Conservation (phyloP, 1,140 invertebrate genomes). For the Caenorhabditis tropicalis region DNA sequence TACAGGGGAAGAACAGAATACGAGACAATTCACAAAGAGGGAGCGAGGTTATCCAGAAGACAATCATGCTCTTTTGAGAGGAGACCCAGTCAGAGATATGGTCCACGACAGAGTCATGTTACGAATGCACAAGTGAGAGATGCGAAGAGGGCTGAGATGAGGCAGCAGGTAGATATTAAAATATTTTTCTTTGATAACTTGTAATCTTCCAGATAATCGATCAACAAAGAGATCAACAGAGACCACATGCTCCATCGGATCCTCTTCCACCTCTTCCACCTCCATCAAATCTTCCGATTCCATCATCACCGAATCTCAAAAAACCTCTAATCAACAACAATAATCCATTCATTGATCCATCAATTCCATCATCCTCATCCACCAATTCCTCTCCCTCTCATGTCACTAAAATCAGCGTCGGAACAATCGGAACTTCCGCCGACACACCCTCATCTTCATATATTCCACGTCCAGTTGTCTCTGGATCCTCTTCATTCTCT, state of each 20-base stretch:
- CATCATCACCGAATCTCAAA: conserved; percentile 16
- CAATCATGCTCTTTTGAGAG: conserved; percentile 80
- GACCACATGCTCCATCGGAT: background rate
- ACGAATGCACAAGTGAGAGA: conserved; percentile 72
- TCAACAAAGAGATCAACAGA: conserved; percentile 2
- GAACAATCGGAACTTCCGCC: background rate
- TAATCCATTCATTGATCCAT: background rate
- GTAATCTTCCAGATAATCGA: background rate
- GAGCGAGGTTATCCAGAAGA: conserved; percentile 56
- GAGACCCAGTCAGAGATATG: conserved; percentile 92
- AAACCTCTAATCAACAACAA: background rate
- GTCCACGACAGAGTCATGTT: conserved; percentile 83
- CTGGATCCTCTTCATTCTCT: background rate
- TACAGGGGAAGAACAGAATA: conserved; percentile 70
- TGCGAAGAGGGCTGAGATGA: conserved; percentile 55
- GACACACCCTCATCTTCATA: conserved; percentile 3
- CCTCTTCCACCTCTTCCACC: background rate
- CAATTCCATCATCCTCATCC: background rate
- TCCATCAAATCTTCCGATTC: background rate
- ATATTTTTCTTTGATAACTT: background rate
- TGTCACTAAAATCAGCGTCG: conserved; percentile 6
- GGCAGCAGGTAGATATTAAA: conserved; percentile 47
- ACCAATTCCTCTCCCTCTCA: background rate
- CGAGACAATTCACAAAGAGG: conserved; percentile 67
- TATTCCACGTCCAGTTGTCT: conserved; percentile 25